A percentile compares a stretch with the other conserved stretches of the same genome.
These are phyloP conservation scores for Calliphora vomitoria DNA, from an alignment of 2,888 invertebrate species.

Conservation along the genomic window DNA sequence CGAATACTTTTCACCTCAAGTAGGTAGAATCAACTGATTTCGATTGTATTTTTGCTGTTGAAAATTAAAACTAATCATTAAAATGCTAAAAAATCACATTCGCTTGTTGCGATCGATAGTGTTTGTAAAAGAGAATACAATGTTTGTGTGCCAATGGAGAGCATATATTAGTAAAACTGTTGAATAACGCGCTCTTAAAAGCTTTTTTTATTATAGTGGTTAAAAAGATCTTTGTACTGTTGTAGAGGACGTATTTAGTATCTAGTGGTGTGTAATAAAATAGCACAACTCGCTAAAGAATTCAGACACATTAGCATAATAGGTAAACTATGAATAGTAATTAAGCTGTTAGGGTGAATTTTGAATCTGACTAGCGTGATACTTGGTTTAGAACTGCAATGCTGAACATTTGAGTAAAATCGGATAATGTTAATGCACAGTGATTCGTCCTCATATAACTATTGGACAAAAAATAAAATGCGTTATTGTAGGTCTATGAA, in stretches of 20 bases:
- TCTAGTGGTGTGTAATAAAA: not conserved
- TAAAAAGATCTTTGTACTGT: conserved; percentile 6
- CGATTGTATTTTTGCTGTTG: conserved; percentile 24
- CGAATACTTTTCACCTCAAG: conserved; percentile 30
- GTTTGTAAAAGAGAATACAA: not conserved
- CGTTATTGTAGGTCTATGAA: no score
- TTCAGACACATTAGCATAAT: no score
- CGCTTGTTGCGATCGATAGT: not conserved
- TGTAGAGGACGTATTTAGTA: not conserved
- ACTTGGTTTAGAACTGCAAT: no score
- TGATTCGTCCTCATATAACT: no score
- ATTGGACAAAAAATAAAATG: no score
- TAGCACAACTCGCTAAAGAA: not conserved
- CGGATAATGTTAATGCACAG: no score
- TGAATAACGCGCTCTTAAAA: conserved; percentile 18
- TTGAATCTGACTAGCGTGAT: no score
- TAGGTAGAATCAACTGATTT: conserved; percentile 61
- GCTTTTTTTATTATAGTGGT: not conserved
- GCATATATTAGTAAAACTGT: not conserved
- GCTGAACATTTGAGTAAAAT: no score
- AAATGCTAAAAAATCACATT: conserved; percentile 8
- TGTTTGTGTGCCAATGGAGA: not conserved
- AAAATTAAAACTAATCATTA: conserved; percentile 31
- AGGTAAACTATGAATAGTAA: no score
- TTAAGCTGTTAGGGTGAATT: no score